Evolutionary conservation across 2,113 vertebrate species (phyloP).

Genomic region (Uria aalge): DNA sequence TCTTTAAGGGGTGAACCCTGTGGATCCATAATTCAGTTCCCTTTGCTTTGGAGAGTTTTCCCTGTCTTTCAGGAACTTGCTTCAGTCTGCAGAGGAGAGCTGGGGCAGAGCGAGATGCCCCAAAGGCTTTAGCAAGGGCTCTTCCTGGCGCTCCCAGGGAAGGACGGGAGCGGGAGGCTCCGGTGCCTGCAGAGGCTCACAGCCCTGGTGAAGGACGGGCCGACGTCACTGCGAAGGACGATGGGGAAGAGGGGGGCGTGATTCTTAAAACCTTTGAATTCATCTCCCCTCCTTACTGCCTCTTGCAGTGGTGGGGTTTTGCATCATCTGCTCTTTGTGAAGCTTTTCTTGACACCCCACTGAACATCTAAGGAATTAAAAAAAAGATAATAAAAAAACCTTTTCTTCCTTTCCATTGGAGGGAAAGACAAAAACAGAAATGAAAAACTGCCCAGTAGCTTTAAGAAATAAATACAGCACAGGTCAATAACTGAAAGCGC

Average conservation of each 20-base stretch:
- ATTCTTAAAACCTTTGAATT: not conserved
- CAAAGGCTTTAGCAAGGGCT: not conserved
- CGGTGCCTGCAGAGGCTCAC: too few species aligned
- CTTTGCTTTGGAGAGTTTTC: not conserved
- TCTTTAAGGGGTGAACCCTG: not conserved
- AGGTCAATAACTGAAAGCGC: not conserved
- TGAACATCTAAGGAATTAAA: not conserved
- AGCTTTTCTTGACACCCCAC: not conserved
- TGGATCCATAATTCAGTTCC: not conserved
- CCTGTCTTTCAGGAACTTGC: not conserved
- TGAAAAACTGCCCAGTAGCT: not conserved
- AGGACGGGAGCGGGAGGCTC: not conserved
- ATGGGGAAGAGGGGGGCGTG: fast-evolving
- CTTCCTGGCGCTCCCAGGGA: not conserved
- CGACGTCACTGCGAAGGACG: too few species aligned
- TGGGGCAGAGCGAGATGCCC: not conserved
- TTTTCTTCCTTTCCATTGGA: not conserved
- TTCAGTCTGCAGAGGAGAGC: not conserved
- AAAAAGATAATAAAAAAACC: not conserved
- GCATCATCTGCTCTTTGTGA: not conserved
- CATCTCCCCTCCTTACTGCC: not conserved
- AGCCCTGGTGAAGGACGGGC: not conserved
- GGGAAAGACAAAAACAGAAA: not conserved
- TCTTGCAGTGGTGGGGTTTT: not conserved
- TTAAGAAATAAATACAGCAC: not conserved